phyloP scores from a whole-genome alignment of 1,140 invertebrate species.

The Atopsyche davidsoni region DNA sequence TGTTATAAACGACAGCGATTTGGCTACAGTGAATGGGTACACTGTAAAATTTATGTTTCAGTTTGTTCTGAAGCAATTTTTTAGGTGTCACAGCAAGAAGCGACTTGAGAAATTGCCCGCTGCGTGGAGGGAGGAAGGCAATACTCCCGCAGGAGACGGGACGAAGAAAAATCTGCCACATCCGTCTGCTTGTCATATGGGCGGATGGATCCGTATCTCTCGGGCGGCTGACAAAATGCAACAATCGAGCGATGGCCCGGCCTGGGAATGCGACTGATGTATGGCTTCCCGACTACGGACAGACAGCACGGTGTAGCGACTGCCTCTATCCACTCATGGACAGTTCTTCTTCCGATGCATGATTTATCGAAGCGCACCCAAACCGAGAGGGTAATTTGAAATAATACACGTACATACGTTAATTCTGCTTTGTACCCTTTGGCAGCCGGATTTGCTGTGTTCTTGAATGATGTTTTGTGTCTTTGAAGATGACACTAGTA shows the following conservation, averaged over 20 bases:
- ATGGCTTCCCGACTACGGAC: neutral
- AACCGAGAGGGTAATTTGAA: neutral
- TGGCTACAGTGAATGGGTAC: too few relatives aligned
- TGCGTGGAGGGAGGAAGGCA: neutral
- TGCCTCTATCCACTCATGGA: neutral
- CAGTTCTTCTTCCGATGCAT: neutral
- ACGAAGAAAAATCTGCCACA: conserved; percentile 7
- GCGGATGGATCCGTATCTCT: conserved; percentile 5
- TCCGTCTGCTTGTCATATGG: conserved; percentile 6
- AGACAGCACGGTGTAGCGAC: conserved; percentile 1
- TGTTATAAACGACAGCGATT: too few relatives aligned
- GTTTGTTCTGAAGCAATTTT: too few relatives aligned
- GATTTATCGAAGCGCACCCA: too few relatives aligned
- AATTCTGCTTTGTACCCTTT: too few relatives aligned
- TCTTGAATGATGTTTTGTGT: too few relatives aligned
- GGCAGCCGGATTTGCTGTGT: too few relatives aligned
- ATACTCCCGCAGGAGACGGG: neutral
- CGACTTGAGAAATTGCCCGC: too few relatives aligned
- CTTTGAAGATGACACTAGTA: too few relatives aligned
- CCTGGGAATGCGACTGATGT: neutral
- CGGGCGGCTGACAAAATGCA: conserved; percentile 12
- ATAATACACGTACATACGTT: too few relatives aligned
- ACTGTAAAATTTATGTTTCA: too few relatives aligned
- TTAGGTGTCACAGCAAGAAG: too few relatives aligned
- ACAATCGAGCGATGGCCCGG: neutral